Evolutionary conservation across 2,113 vertebrate genomes (phyloP).

Genomic region (Clinocottus analis): DNA sequence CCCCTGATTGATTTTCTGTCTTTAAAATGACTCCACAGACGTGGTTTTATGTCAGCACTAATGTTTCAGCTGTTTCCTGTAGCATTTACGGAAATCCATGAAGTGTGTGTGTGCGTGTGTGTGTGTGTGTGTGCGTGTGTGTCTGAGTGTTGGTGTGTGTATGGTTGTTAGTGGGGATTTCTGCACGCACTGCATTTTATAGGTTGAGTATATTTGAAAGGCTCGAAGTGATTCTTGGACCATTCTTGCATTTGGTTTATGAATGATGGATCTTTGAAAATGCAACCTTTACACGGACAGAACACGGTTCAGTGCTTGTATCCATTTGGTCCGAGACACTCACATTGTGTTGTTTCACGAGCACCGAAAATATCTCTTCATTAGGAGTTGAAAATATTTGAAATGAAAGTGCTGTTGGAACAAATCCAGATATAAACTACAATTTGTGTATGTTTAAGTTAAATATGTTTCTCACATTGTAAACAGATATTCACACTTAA

Average conservation of each 20-base stretch:
- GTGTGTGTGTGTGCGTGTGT: slow-evolving; percentile 5
- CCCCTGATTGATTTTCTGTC: slow-evolving; percentile 80
- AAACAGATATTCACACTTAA: background rate
- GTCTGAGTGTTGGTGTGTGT: slow-evolving; percentile 24
- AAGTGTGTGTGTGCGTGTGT: slow-evolving; percentile 17
- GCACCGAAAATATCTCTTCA: background rate
- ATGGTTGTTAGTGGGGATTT: slow-evolving; percentile 13
- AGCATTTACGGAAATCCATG: slow-evolving; percentile 74
- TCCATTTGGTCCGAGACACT: background rate
- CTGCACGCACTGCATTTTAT: slow-evolving; percentile 39
- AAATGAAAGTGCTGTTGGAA: background rate
- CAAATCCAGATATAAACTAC: background rate
- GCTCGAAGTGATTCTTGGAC: slow-evolving; percentile 3
- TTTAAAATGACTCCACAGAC: slow-evolving; percentile 67
- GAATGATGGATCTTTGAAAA: slow-evolving; percentile 35
- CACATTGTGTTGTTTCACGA: background rate
- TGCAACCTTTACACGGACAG: slow-evolving; percentile 5
- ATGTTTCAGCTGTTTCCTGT: slow-evolving; percentile 80
- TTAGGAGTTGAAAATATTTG: background rate
- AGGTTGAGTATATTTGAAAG: slow-evolving; percentile 22
- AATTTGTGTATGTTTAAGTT: background rate
- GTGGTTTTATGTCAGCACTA: slow-evolving; percentile 76
- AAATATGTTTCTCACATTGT: background rate
- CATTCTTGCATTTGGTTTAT: slow-evolving; percentile 20
- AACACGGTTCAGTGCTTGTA: background rate